Base-by-base conservation (phyloP, 2,797 vertebrate genomes). In the Chromobotia macracanthus region DNA sequence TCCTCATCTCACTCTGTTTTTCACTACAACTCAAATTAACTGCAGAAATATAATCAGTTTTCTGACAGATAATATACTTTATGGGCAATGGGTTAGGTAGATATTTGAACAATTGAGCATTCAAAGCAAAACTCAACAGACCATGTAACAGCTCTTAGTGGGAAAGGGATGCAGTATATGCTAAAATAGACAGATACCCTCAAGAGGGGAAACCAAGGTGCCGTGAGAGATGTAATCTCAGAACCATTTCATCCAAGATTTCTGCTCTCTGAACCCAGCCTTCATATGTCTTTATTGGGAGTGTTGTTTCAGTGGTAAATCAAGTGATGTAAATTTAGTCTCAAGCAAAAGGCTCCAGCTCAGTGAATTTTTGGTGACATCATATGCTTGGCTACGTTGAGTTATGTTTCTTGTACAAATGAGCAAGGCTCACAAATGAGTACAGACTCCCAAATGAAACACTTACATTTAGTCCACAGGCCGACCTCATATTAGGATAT, bases 81-180 rank as follows among this genome's bases (percentile, higher is more conserved):
- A 90, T 89, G 83, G 90, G 89, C 90, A 94, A 94, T 93, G 90
- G 91, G 90, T 88, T 88, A 90, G 89, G 87, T 92, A 90, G 86
- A 87, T 86, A 92, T 91, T 90, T 91, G 75, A 84, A 91, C 93
- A 91, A 91, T 89, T 85, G 89, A 89, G 85, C 85, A 73, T 81
- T 85, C 50, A 65, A 79, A 55, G 38, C 77, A 84, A 21, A 73
- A 73, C 80, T 88, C 86, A 88, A 44, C 77, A 82, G 84, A 83
- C 78, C 85, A 81, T 84, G 82, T 51, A 4, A 61, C 66, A 70
- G 84, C 41, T 51, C 86, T 88, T 88, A 87, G 3, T 86, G 88
- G 18, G 46, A 64, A 69, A 77, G 50, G 16, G 16, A 46, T 72
- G 46, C 28, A 72, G 50, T 23, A 58, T 16, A 35, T 21, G 35